Percentiles rank a stretch among this genome's conserved stretches.
Conservation (phyloP, 2,888 invertebrate species). For the Myathropa florea region DNA sequence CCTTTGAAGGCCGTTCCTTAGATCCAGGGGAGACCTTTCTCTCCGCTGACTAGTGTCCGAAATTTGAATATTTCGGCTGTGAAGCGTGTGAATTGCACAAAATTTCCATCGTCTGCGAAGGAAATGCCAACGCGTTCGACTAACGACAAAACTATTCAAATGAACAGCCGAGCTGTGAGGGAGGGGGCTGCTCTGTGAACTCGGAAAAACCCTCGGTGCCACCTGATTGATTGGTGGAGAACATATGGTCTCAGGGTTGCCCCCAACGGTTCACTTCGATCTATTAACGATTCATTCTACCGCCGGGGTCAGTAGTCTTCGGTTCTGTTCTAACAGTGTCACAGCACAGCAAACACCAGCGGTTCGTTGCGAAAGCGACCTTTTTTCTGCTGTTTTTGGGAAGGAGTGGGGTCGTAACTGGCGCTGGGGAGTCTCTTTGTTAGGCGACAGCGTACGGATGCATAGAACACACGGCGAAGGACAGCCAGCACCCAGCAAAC, state of each 20-base stretch:
- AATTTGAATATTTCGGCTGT: background rate
- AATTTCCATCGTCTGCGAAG: background rate
- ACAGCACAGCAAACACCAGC: background rate
- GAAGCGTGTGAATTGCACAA: background rate
- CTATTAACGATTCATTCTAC: constrained; percentile 49
- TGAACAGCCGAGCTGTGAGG: background rate
- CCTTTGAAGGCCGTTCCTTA: constrained; percentile 69
- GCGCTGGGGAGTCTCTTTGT: constrained; percentile 21
- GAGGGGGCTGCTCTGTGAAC: background rate
- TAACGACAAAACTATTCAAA: constrained; percentile 43
- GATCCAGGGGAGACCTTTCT: constrained; percentile 3
- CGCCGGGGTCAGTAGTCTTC: constrained; percentile 52
- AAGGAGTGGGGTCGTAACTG: background rate
- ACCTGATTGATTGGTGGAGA: background rate
- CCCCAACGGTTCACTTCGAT: constrained; percentile 13
- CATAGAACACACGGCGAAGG: constrained; percentile 32
- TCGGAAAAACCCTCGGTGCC: background rate
- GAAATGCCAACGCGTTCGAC: constrained; percentile 23
- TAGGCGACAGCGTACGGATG: background rate
- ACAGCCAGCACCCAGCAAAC: constrained; percentile 3
- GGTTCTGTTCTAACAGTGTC: constrained; percentile 38
- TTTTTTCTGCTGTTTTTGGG: background rate
- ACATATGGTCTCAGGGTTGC: constrained; percentile 49
- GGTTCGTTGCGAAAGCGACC: constrained; percentile 17
- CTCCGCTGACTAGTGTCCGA: background rate